These are phyloP conservation scores for Turritopsis dohrnii DNA, from an alignment of 30 jellyfish, hydroid and myxozoan genomes.

Conservation along the genomic window DNA sequence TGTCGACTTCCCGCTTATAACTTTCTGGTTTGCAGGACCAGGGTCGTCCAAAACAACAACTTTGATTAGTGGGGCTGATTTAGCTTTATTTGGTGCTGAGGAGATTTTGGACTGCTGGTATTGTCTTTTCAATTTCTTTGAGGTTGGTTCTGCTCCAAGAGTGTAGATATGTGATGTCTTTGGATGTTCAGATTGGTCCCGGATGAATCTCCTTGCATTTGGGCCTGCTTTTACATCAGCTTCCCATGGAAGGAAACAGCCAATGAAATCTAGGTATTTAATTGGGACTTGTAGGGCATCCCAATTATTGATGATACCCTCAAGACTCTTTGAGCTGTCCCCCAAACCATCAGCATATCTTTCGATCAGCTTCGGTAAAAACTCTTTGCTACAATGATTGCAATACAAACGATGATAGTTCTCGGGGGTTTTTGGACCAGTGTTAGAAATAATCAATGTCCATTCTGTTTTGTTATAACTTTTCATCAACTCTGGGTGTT, in stretches of 20 bases:
- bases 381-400: not conserved
- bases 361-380: not conserved
- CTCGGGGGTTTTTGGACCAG: not conserved
- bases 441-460: no score
- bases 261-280: not conserved
- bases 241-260: constrained; percentile 6
- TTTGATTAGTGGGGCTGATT: no score
- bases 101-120: no score
- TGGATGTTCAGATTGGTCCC: constrained; percentile 9
- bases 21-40: no score
- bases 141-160: not conserved
- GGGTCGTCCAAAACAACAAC: no score
- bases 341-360: not conserved
- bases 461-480: no score
- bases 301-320: constrained; percentile 3
- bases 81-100: no score
- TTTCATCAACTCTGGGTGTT: no score
- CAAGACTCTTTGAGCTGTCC: no score
- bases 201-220: not conserved
- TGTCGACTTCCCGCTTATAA: no score
- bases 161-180: constrained; percentile 7
- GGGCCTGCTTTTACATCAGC: constrained; percentile 12
- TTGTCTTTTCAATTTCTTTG: no score
- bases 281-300: constrained; percentile 1
- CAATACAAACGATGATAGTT: not conserved